Base-by-base conservation (phyloP, 2,113 vertebrate genomes). In the Pseudopipra pipra region DNA sequence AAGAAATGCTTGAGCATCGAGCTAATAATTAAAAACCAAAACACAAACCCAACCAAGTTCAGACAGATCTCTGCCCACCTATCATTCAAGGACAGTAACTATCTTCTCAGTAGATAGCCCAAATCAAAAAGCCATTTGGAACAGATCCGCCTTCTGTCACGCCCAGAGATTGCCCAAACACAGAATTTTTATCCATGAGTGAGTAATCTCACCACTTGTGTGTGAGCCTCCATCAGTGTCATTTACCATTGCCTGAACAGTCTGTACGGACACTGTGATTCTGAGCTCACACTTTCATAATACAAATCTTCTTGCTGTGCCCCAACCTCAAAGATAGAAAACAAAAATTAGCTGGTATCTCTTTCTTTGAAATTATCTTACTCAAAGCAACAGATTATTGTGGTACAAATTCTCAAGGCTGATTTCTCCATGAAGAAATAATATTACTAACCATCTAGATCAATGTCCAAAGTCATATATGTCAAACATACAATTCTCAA, bases 221-320 rank as follows among this genome's bases (percentile, higher is more conserved):
- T 5, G 33, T 61, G 10, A 90, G 43, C 9, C 59, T 95, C 72
- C 49, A 73, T 9, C 43, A 31, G 63, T 2, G 0, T 55, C 51
- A 80, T 62, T 77, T 77, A 84, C 43, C 39, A 52, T 27, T 0
- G 0, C 51, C 33, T 43, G 43, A 89, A 79, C 0, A 0, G 55
- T 41, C 59, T 47, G 33, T 30, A 62, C 1, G 24, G 63, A 77
- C 22, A 33, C 19, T 21, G 51, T 4, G 11, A 35, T 62, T 79
- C 74, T 5, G 3, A 77, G 31, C n/a, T 88, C 52, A 84, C 37
- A 28, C 52, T 72, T 89, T 33, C 33, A 84, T 27, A 84, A 73
- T 2, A 24, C 43, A 47, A 28, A 74, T 68, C 55, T 79, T 59
- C 81, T 94, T 52, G 30, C 71, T 51, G 6, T 82, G 59, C 3